Evolutionary conservation across 2,888 invertebrate species (phyloP).

Genomic region (Leptarthrus brevirostris): DNA sequence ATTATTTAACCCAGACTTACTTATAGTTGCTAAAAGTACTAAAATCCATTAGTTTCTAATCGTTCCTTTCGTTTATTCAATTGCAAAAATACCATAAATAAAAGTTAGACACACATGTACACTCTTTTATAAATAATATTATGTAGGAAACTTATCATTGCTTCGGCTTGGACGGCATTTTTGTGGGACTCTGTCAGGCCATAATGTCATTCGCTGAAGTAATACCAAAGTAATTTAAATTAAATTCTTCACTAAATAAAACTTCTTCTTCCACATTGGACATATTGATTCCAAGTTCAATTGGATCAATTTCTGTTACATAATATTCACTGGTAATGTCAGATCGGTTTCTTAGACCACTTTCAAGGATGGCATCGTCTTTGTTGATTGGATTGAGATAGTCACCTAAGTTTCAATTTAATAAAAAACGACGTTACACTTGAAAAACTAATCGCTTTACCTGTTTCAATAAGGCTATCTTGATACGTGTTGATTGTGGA

Average conservation of each 20-base stretch:
- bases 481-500: constrained; percentile 65
- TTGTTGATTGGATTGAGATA: constrained; percentile 78
- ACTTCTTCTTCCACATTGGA: constrained; percentile 64
- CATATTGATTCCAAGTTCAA: constrained; percentile 67
- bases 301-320: constrained; percentile 66
- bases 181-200: constrained; percentile 61
- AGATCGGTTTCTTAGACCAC: constrained; percentile 70
- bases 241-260: constrained; percentile 67
- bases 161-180: constrained; percentile 3
- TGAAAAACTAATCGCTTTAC: constrained; percentile 57
- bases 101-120: constrained; percentile 44
- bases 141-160: constrained; percentile 30
- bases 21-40: too few relatives aligned
- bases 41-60: too few relatives aligned
- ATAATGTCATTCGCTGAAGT: constrained; percentile 65
- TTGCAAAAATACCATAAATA: constrained; percentile 48
- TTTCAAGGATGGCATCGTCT: constrained; percentile 82
- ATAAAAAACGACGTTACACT: neutral
- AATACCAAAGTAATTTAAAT: constrained; percentile 67
- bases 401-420: constrained; percentile 67
- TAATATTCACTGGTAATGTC: constrained; percentile 59
- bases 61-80: constrained; percentile 1
- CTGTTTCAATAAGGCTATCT: constrained; percentile 64
- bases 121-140: constrained; percentile 39
- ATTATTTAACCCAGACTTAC: too few relatives aligned